Evolutionary conservation across 2,797 vertebrate species (phyloP).

Genomic region (Scolopax bukidnonensis): DNA sequence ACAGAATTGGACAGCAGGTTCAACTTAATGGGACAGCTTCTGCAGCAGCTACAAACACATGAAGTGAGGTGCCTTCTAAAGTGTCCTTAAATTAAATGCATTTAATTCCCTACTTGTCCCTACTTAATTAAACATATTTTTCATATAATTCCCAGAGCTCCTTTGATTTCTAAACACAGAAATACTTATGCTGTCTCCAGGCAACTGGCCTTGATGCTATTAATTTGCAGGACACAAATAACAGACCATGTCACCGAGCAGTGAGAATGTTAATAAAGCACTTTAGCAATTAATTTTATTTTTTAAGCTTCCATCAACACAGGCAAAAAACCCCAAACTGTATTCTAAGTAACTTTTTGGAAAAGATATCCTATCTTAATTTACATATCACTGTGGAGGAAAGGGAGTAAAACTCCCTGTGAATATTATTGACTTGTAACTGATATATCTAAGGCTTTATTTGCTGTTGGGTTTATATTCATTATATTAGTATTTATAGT

Average conservation of each 20-base stretch:
- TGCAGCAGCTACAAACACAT: not conserved
- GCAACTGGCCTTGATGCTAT: constrained; percentile 3
- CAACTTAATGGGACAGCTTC: not conserved
- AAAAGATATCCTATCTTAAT: not conserved
- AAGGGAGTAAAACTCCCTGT: not conserved
- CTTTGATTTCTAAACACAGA: constrained; percentile 31
- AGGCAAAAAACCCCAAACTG: not conserved
- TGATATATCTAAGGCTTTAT: not conserved
- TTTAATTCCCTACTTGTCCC: not conserved
- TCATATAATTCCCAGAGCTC: constrained; percentile 2
- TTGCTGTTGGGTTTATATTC: not conserved
- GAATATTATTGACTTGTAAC: not conserved
- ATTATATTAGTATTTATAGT: not conserved
- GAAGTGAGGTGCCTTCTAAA: not conserved
- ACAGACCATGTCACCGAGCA: not conserved
- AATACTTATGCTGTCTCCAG: constrained; percentile 21
- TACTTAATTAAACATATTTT: constrained; percentile 49
- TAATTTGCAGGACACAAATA: constrained; percentile 37
- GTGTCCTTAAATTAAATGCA: constrained; percentile 4
- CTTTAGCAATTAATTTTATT: not conserved
- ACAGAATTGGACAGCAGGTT: not conserved
- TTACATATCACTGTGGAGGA: not conserved
- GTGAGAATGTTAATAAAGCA: not conserved
- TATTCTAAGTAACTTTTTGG: not conserved
- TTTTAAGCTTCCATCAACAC: not conserved